A percentile compares a stretch with the other conserved stretches of the same genome.
phyloP scores from a whole-genome alignment of 2,113 vertebrate species.

The Motacilla alba region DNA sequence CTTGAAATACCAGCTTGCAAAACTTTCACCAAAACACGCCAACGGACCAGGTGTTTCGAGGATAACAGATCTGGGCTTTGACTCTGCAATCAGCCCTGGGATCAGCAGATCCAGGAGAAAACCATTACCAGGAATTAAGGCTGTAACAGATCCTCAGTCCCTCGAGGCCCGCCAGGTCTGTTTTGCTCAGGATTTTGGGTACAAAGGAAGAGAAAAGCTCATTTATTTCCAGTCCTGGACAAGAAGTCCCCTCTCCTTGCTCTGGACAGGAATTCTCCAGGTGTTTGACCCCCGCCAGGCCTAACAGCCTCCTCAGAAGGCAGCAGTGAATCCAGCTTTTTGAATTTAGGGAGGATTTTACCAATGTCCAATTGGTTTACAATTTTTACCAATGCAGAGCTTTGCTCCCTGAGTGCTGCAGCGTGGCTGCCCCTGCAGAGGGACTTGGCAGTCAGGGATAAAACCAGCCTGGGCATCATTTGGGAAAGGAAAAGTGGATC shows the following conservation, averaged over 20 bases:
- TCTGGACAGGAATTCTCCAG: background rate
- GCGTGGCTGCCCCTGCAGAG: background rate
- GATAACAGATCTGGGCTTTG: conserved; percentile 20
- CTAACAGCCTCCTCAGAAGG: conserved; percentile 2
- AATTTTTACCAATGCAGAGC: too few relatives aligned
- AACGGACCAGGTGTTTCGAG: conserved; percentile 41
- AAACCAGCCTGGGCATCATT: background rate
- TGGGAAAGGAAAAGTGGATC: background rate
- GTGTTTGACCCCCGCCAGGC: background rate
- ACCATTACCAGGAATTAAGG: background rate
- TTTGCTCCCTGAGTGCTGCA: background rate
- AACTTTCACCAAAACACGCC: conserved; percentile 55
- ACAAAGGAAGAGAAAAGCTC: background rate
- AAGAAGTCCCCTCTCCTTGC: background rate
- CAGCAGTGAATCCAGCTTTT: background rate
- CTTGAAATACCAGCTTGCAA: conserved; percentile 54
- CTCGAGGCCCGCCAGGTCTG: background rate
- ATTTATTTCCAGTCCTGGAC: background rate
- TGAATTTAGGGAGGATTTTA: background rate
- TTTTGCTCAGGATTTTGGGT: background rate
- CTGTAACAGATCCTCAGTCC: background rate
- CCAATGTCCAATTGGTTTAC: background rate
- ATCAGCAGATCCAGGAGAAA: background rate
- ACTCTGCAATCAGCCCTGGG: background rate
- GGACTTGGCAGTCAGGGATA: background rate